Percentiles rank a stretch among this genome's conserved stretches.
These are phyloP conservation scores for Ips nitidus DNA, from an alignment of 1,140 invertebrate genomes.

Conservation along the genomic window DNA sequence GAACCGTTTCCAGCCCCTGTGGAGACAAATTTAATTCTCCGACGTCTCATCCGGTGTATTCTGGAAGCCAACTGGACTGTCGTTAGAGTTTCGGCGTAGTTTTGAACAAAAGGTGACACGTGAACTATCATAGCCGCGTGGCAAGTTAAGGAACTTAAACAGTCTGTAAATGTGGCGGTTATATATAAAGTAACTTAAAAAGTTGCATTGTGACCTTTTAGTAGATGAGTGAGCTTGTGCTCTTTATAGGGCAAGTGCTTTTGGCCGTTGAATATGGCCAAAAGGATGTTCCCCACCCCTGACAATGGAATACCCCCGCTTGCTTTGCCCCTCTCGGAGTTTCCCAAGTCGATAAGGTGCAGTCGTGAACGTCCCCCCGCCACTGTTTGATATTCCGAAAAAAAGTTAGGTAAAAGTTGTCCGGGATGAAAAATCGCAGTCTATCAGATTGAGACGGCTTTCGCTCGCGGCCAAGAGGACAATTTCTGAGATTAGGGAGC, in stretches of 20 bases:
- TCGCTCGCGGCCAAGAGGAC: slow-evolving; percentile 16
- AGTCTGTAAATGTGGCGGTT: slow-evolving; percentile 59
- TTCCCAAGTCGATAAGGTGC: slow-evolving; percentile 91
- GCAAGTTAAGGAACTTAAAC: slow-evolving; percentile 88
- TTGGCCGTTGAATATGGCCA: slow-evolving; percentile 94
- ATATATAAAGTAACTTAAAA: not conserved
- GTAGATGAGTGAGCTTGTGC: slow-evolving; percentile 86
- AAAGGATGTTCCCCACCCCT: slow-evolving; percentile 90
- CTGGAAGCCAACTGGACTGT: slow-evolving; percentile 92
- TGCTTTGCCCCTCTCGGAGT: slow-evolving; percentile 80
- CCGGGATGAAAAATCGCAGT: slow-evolving; percentile 15
- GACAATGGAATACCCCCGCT: slow-evolving; percentile 85
- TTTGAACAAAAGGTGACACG: slow-evolving; percentile 80
- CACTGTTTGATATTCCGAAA: slow-evolving; percentile 60
- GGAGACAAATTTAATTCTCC: slow-evolving; percentile 68
- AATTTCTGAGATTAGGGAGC: slow-evolving; percentile 16
- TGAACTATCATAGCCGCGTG: slow-evolving; percentile 95
- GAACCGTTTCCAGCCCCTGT: slow-evolving; percentile 65
- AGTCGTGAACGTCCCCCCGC: slow-evolving; percentile 90
- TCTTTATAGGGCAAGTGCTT: slow-evolving; percentile 91
- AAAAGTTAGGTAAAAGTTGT: not conserved
- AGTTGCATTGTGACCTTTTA: slow-evolving; percentile 57
- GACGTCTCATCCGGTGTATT: slow-evolving; percentile 85
- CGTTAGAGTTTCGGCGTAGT: slow-evolving; percentile 88
- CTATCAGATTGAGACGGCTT: slow-evolving; percentile 23